phyloP scores from a whole-genome alignment of 30 jellyfish, hydroid and myxozoan species.

The Nemopilema nomurai region DNA sequence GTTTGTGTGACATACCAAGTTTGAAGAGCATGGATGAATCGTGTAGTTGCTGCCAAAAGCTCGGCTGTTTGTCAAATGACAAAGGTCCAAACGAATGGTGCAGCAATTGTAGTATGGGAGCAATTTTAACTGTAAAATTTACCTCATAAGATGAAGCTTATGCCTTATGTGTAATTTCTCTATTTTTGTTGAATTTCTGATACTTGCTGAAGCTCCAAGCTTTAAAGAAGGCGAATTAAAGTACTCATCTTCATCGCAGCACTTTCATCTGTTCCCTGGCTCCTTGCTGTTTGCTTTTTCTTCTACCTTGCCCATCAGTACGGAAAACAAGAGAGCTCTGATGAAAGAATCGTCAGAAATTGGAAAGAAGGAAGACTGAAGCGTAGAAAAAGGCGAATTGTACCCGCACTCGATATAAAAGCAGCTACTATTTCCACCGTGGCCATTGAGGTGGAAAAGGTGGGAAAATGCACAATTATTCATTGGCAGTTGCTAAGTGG shows the following conservation, averaged over 20 bases:
- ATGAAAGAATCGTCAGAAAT: conserved; percentile 49
- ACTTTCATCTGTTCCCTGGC: conserved; percentile 53
- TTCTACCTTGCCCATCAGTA: conserved; percentile 16
- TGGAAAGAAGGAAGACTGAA: conserved; percentile 50
- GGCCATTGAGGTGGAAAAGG: neutral
- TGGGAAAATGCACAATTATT: neutral
- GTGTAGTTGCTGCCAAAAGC: no score
- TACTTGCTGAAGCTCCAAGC: no score
- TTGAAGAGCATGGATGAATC: no score
- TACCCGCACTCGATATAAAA: neutral
- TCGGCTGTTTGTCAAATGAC: no score
- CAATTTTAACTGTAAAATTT: no score
- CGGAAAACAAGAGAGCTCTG: conserved; percentile 56
- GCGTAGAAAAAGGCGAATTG: conserved; percentile 8
- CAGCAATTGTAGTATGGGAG: no score
- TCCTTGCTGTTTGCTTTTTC: conserved; percentile 46
- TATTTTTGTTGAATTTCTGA: no score
- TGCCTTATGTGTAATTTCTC: no score
- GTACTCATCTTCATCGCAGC: conserved; percentile 14
- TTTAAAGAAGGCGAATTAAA: neutral
- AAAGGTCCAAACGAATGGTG: no score
- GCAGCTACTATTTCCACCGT: neutral
- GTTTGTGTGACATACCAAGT: no score
- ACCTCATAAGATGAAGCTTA: no score
- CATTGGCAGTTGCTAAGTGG: no score